Percentiles rank a stretch among this genome's conserved stretches.
Conservation (phyloP, 2,888 invertebrate genomes). For the Drosophila bunnanda region DNA sequence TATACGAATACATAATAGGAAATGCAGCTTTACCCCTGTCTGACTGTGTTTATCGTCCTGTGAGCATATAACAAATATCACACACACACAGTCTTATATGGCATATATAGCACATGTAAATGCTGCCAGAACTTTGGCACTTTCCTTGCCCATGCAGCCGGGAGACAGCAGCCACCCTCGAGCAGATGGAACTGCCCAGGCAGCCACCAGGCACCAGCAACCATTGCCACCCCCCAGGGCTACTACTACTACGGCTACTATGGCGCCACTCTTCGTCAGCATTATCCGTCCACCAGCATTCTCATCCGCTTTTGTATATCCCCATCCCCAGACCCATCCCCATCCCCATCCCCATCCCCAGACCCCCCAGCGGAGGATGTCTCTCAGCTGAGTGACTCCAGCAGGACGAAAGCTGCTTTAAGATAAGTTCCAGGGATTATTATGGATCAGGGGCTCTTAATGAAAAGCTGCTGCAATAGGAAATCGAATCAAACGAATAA, state of each 20-base stretch:
- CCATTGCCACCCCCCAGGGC: conserved; percentile 8
- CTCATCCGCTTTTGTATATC: not conserved
- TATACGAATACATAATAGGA: conserved; percentile 37
- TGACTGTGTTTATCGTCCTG: conserved; percentile 25
- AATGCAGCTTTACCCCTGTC: conserved; percentile 23
- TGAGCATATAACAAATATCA: conserved; percentile 12
- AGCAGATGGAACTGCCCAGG: conserved; percentile 29
- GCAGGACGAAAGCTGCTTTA: conserved; percentile 30
- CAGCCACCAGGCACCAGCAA: not conserved
- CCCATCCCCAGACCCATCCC: not conserved
- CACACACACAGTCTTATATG: not conserved
- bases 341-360: not conserved
- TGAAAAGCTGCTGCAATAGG: not conserved
- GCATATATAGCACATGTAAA: conserved; percentile 35
- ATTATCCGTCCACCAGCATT: conserved; percentile 11
- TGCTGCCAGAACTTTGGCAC: conserved; percentile 38
- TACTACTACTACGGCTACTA: not conserved
- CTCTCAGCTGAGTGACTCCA: conserved; percentile 35
- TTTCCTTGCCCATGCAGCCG: conserved; percentile 25
- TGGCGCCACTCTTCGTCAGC: conserved; percentile 7
- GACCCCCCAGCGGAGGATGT: conserved; percentile 12
- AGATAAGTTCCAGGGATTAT: conserved; percentile 22
- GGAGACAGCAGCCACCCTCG: conserved; percentile 25
- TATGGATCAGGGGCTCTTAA: conserved; percentile 11
- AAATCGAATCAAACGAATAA: not conserved